Evolutionary conservation across 2,113 vertebrate species (phyloP).

Genomic region (Pygoscelis antarcticus): DNA sequence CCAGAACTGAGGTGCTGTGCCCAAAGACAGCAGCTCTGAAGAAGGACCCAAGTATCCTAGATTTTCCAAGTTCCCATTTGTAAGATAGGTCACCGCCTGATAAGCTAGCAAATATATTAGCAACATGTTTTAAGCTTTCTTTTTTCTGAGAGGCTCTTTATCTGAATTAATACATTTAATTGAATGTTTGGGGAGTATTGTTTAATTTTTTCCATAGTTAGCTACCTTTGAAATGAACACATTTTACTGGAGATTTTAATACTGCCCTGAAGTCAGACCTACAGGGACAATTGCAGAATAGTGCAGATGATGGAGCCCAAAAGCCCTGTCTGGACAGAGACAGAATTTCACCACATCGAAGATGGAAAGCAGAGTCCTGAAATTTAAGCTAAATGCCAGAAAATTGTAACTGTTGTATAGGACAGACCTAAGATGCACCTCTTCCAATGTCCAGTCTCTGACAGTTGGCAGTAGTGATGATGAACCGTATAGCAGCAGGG

Average conservation of each 20-base stretch:
- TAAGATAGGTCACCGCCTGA: neutral
- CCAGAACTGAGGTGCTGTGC: neutral
- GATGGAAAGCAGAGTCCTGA: neutral
- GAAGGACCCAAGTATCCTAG: neutral
- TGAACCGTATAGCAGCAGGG: neutral
- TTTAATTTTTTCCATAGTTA: neutral
- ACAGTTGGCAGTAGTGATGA: neutral
- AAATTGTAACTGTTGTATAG: neutral
- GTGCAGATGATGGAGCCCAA: neutral
- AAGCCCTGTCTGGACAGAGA: neutral
- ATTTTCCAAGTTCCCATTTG: neutral
- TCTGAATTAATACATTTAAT: neutral
- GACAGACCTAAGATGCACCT: neutral
- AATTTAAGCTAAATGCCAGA: neutral
- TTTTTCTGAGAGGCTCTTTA: neutral
- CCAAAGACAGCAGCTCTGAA: neutral
- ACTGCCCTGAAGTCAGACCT: neutral
- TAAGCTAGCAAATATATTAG: neutral
- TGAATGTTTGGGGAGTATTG: neutral
- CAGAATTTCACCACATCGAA: neutral
- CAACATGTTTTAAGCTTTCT: neutral
- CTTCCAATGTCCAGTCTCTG: neutral
- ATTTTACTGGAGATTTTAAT: neutral
- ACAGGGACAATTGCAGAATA: neutral
- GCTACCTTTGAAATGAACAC: neutral